Base-by-base conservation (phyloP, 2,113 vertebrate genomes). In the Cyprichromis sp. region DNA sequence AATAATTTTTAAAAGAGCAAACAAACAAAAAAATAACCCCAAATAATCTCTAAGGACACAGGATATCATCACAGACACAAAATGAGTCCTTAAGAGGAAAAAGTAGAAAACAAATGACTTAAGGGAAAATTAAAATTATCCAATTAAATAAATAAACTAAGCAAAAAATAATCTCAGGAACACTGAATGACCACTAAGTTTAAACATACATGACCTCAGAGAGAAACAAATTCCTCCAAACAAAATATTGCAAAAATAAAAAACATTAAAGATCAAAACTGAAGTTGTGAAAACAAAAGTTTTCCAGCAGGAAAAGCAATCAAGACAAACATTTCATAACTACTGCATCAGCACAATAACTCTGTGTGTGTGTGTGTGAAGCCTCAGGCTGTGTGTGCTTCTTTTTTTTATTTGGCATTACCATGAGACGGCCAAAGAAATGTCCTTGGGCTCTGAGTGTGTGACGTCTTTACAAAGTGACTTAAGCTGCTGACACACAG, bases 401-500 rank as follows among this genome's bases (percentile, higher is more conserved):
- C 73, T 29, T n/a, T 21, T 31, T 79, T 53, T 36, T 54, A 36
- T 54, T 80, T 80, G 73, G 73, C 45, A 78, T 78, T 54, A 8
- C 21, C 31, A 12, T 54, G 68, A 47, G 19, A 34, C 29, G 7
- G 52, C 7, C 19, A 59, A 34, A 78, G 19, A 66, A 80, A 55
- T 19, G 42, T 81, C 90, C 88, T 83, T 26, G 3, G 59, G 88
- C 83, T 73, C n/a, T 34, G 45, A 34, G 31, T 12, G 52, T 73
- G 84, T 71, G 63, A 73, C 14, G 61, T 88, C 76, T 29, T 50
- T 38, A 89, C 40, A 81, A 86, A 88, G 84, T 0, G 42, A 82
- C 91, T 82, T 84, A 59, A 79, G 82, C 88, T 82, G 50, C 88
- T 88, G 81, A 91, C 76, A 1, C 38, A 78, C 38, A 45, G 34